Conservation (phyloP, 2,888 invertebrate species). For the Pseudococcus jackbeardsleyi region DNA sequence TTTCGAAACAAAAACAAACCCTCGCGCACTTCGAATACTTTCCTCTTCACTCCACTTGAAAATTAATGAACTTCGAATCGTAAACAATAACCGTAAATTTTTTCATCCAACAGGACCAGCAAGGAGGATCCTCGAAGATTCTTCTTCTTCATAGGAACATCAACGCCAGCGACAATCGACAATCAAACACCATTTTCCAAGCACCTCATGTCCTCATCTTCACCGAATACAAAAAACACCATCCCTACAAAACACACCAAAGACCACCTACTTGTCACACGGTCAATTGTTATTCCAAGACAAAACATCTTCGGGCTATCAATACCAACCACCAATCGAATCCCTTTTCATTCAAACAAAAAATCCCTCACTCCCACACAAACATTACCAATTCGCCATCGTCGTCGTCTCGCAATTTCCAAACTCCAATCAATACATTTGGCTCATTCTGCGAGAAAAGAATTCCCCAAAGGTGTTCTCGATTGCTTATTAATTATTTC, state of each 20-base stretch:
- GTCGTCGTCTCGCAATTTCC: too few relatives aligned
- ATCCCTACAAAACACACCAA: background rate
- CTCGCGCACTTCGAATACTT: too few relatives aligned
- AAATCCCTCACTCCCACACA: background rate
- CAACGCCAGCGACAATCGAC: background rate
- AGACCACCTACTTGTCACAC: background rate
- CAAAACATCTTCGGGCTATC: background rate
- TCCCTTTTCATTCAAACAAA: background rate
- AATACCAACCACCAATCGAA: background rate
- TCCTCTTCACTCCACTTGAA: too few relatives aligned
- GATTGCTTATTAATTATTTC: slow-evolving; percentile 15
- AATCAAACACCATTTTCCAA: background rate
- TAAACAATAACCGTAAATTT: too few relatives aligned
- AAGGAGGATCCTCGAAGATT: too few relatives aligned
- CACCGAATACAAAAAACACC: background rate
- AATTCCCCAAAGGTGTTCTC: background rate
- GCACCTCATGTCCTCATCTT: background rate
- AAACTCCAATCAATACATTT: background rate
- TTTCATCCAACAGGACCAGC: too few relatives aligned
- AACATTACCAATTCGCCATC: background rate
- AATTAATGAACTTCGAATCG: too few relatives aligned
- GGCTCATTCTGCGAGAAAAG: background rate
- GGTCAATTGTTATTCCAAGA: background rate
- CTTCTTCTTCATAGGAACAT: background rate
- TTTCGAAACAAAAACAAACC: too few relatives aligned